phyloP scores from a whole-genome alignment of 2,113 vertebrate genomes.

The Excalfactoria chinensis region DNA sequence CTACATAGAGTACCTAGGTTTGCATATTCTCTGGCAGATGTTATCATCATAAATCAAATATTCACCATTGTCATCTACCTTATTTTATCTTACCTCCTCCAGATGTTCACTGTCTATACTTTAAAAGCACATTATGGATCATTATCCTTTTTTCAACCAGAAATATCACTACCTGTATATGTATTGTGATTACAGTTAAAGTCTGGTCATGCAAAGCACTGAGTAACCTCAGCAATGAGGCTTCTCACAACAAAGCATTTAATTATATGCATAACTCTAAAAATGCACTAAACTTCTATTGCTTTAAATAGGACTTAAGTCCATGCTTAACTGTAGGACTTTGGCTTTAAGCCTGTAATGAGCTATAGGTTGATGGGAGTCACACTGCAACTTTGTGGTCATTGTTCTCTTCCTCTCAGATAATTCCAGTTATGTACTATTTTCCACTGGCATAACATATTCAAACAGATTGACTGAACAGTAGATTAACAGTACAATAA shows the following conservation, averaged over 20 bases:
- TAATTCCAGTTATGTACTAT: neutral
- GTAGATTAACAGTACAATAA: neutral
- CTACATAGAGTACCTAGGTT: neutral
- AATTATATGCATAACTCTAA: neutral
- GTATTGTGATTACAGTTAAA: neutral
- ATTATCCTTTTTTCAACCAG: conserved; percentile 5
- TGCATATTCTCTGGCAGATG: conserved; percentile 32
- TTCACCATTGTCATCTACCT: conserved; percentile 33
- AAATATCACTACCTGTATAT: neutral
- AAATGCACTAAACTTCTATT: neutral
- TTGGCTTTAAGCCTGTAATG: neutral
- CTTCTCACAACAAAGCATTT: neutral
- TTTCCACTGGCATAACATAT: neutral
- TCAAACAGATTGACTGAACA: neutral
- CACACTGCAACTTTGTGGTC: neutral
- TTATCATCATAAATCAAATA: conserved; percentile 59
- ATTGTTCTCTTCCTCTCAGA: neutral
- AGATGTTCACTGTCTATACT: conserved; percentile 29
- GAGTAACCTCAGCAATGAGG: neutral
- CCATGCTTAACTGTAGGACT: neutral
- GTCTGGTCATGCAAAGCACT: neutral
- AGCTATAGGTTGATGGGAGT: neutral
- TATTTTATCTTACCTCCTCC: conserved; percentile 47
- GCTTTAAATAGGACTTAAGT: neutral
- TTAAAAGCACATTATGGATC: conserved; percentile 40